Conservation (phyloP, 2,797 vertebrate species). For the Valencia hispanica region DNA sequence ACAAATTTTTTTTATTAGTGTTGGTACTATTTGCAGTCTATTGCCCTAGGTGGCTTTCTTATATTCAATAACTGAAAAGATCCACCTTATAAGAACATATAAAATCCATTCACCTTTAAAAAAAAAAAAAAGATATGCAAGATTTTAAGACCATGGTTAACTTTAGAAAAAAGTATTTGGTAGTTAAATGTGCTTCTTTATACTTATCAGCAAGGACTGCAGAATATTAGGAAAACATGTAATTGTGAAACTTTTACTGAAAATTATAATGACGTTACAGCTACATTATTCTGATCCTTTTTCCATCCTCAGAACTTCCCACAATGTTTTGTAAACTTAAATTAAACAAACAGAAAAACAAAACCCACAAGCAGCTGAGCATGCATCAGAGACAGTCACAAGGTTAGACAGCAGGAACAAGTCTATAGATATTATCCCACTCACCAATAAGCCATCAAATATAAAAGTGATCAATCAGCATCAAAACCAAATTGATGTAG, state of each 20-base stretch:
- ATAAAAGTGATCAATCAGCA: slow-evolving; percentile 41
- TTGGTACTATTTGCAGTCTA: slow-evolving; percentile 7
- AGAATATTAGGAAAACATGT: not conserved
- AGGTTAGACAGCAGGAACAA: slow-evolving; percentile 44
- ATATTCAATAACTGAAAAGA: not conserved
- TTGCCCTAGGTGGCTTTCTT: not conserved
- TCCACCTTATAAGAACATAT: not conserved
- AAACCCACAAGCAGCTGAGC: slow-evolving; percentile 39
- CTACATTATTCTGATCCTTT: not conserved
- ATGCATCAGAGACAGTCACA: slow-evolving; percentile 49
- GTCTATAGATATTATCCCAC: slow-evolving; percentile 40
- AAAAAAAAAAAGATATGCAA: not conserved
- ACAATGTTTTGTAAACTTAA: not conserved
- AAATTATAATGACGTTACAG: not conserved
- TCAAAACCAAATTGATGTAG: slow-evolving; percentile 63
- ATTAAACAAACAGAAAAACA: not conserved
- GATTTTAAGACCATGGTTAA: not conserved
- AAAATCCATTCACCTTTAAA: not conserved
- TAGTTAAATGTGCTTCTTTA: not conserved
- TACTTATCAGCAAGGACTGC: not conserved
- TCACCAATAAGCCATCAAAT: slow-evolving; percentile 39
- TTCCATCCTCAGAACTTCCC: too few relatives aligned
- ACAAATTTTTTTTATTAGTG: not conserved
- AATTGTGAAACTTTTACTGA: not conserved
- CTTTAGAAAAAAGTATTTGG: not conserved